A percentile compares a stretch with the other conserved stretches of the same genome.
Evolutionary conservation across 1,140 invertebrate genomes (phyloP).

Genomic region (Cherax destructor): DNA sequence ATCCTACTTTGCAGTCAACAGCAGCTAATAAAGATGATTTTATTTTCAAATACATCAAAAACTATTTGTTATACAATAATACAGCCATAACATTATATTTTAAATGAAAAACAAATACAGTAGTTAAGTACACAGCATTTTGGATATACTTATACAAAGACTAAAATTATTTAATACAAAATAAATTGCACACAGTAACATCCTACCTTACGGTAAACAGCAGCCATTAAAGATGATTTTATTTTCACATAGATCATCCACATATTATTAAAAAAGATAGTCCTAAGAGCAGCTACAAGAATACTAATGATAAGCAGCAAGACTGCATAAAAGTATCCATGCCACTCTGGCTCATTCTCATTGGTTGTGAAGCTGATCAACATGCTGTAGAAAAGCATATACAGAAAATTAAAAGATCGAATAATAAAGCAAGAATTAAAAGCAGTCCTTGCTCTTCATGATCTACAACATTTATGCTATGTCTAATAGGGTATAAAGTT

Average conservation of each 20-base stretch:
- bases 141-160: too few relatives aligned
- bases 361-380: not conserved
- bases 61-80: too few relatives aligned
- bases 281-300: constrained; percentile 89
- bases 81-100: too few relatives aligned
- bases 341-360: constrained; percentile 76
- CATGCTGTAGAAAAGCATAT: not conserved
- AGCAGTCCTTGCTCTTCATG: not conserved
- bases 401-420: not conserved
- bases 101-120: too few relatives aligned
- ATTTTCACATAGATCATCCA: constrained; percentile 93
- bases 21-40: too few relatives aligned
- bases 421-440: not conserved
- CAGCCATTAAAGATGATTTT: constrained; percentile 91
- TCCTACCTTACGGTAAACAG: constrained; percentile 91
- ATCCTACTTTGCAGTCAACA: too few relatives aligned
- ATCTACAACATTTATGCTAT: not conserved
- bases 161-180: too few relatives aligned
- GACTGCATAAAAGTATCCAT: constrained; percentile 78
- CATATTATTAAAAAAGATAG: constrained; percentile 93
- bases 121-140: too few relatives aligned
- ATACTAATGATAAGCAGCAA: constrained; percentile 86
- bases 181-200: not conserved
- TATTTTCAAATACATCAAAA: too few relatives aligned
- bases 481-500: not conserved